A percentile compares a stretch with the other conserved stretches of the same genome.
Evolutionary conservation across 2,797 vertebrate species (phyloP).

Genomic region (Hydrocynus forskahlii): DNA sequence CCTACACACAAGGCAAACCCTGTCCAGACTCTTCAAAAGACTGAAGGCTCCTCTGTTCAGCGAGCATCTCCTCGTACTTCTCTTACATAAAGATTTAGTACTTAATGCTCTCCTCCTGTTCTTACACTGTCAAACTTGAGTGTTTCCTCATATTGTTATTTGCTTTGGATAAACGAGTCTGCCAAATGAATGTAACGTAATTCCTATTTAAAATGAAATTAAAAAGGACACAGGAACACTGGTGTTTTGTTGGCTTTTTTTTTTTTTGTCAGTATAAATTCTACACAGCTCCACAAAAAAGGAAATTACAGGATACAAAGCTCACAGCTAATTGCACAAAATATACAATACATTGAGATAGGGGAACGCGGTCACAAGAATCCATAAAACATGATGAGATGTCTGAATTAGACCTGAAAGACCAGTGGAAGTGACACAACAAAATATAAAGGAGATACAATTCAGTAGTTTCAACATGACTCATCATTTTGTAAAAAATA

Average conservation of each 20-base stretch:
- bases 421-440: slow-evolving; percentile 55
- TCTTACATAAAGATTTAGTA: too few species aligned
- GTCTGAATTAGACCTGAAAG: slow-evolving; percentile 60
- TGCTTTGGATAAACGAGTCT: too few species aligned
- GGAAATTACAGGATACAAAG: slow-evolving; percentile 76
- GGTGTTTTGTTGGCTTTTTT: slow-evolving; percentile 64
- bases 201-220: too few species aligned
- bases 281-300: slow-evolving; percentile 74
- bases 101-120: too few species aligned
- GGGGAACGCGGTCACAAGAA: slow-evolving; percentile 69
- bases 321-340: slow-evolving; percentile 81
- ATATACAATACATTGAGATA: slow-evolving; percentile 79
- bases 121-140: too few species aligned
- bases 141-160: too few species aligned
- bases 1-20: too few species aligned
- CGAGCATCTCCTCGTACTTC: too few species aligned
- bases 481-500: slow-evolving; percentile 63
- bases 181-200: too few species aligned
- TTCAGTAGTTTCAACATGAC: slow-evolving; percentile 79
- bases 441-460: slow-evolving; percentile 60
- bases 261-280: slow-evolving; percentile 78
- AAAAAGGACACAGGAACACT: slow-evolving; percentile 63
- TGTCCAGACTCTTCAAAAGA: too few species aligned
- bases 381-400: slow-evolving; percentile 58
- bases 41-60: too few species aligned